Evolutionary conservation across 2,888 invertebrate genomes (phyloP), one percentile per base, ranked within the genome.

Genomic region (Poecilobothrus nobilitatus): DNA sequence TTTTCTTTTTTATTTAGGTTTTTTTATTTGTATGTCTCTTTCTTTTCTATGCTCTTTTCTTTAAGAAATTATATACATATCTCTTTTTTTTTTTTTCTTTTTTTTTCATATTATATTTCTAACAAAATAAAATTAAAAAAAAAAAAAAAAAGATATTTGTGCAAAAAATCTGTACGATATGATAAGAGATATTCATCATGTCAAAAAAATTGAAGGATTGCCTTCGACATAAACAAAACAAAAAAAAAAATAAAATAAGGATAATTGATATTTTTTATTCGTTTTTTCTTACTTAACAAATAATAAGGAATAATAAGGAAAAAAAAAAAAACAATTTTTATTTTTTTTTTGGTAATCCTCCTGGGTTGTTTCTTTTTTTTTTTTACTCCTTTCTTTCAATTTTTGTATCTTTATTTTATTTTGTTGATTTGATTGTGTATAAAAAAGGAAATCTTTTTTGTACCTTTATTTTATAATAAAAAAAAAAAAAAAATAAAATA

Each of bases 1-100:
- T 76, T 76, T 77, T 75, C 75, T 76, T 75, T 77, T 75, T 75
- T 73, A 72, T 68, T 33, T 66, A 4, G 1, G 2, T 15, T 53
- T 15, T 4, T 53, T 53, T n/a, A 53, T 53, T 27, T 27, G 27
- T 27, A 27, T 27, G 27, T 27, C 27, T 27, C 27, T 27, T 27
- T 53, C 37, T 53, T n/a, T 53, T 18, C 53, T 53, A 18, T 53
- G 15, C 15, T 53, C 9, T 53, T 53, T 18, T 41, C 9, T 41
- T 41, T 41, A 15, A 41, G 1, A 53, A 18, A 53, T 18, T 53
- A 53, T 53, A 15, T 53, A 18, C 53, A 53, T 15, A 53, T 53
- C 7, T 53, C 15, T 53, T 4, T 12, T 44, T 6, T 12, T n/a
- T 44, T 12, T 44, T 44, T 44, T 44, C 44, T 44, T 44, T 10